Evolutionary conservation across 2,888 invertebrate genomes (phyloP), one percentile per base, ranked within the genome.

Genomic region (Dorcus parallelipipedus): DNA sequence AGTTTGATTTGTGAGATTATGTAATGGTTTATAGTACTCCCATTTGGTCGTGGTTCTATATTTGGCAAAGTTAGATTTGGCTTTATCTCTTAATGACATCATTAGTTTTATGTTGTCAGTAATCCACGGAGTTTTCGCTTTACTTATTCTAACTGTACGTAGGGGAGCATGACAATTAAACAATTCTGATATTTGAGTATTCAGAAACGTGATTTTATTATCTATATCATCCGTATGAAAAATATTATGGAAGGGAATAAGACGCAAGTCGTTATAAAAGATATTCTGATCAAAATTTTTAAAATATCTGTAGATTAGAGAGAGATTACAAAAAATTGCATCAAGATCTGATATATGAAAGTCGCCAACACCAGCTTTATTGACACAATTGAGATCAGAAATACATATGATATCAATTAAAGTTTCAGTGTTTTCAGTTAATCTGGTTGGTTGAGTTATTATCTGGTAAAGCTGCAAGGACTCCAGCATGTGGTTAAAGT

Each of bases 231-330:
- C 14, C 14, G 42, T 39, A 52, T 42, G n/a, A 20, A 41, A 52
- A 41, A 52, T 52, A 41, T 40, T n/a, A n/a, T 41, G 41, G 3
- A 52, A 41, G n/a, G 52, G 52, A 52, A 33, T 17, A 41, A 9
- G 9, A 20, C 23, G 14, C 43, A 52, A 42, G 33, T 52, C 52
- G 33, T 14, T 20, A 9, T 42, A 17, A 42, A 20, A 41, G 6
- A 39, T 23, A 41, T 41, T 33, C 48, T 33, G 33, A 52, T 52
- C 20, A 14, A 41, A 23, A 41, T 20, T 20, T 52, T 52, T 40
- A 41, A 52, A 40, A 41, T 26, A 33, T 33, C 26, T 33, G 7
- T 33, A 33, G 26, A 6, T 33, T 33, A 33, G 6, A 6, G 26
- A 33, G 26, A 33, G 26, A 33, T 33, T 41, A 20, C 38, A 41